Percentiles rank a stretch among this genome's conserved stretches.
phyloP scores from a whole-genome alignment of 2,888 invertebrate genomes.

The Beris morrisii region DNA sequence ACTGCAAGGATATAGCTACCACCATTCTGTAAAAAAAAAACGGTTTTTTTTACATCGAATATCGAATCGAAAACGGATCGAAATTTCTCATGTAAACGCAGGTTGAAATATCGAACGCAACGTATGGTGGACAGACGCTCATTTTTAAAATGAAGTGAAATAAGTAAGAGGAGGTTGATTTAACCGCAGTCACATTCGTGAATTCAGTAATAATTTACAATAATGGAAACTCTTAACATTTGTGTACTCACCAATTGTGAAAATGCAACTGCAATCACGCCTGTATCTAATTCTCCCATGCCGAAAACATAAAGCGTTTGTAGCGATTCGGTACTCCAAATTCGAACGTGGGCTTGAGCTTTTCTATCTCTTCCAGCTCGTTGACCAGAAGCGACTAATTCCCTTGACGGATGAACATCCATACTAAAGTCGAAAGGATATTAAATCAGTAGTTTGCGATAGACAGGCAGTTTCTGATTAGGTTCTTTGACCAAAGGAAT shows the following conservation, averaged over 20 bases:
- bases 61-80: background rate
- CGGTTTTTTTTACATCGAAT: background rate
- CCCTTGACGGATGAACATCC: slow-evolving; percentile 85
- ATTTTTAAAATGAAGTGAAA: background rate
- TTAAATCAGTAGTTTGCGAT: background rate
- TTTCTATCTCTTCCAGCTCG: slow-evolving; percentile 80
- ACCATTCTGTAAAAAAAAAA: slow-evolving; percentile 66
- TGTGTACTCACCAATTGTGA: slow-evolving; percentile 71
- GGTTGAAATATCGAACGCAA: background rate
- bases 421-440: slow-evolving; percentile 61
- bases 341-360: slow-evolving; percentile 85
- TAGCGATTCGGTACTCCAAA: slow-evolving; percentile 89
- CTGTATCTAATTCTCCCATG: slow-evolving; percentile 85
- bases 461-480: background rate
- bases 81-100: no score
- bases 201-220: no score
- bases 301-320: slow-evolving; percentile 89
- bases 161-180: background rate
- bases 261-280: slow-evolving; percentile 86
- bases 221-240: background rate
- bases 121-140: background rate
- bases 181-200: background rate
- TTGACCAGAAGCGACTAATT: slow-evolving; percentile 89
- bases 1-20: slow-evolving; percentile 89
- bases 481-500: background rate